Evolutionary conservation across 1,140 invertebrate species (phyloP).

Genomic region (Papilio glaucus): DNA sequence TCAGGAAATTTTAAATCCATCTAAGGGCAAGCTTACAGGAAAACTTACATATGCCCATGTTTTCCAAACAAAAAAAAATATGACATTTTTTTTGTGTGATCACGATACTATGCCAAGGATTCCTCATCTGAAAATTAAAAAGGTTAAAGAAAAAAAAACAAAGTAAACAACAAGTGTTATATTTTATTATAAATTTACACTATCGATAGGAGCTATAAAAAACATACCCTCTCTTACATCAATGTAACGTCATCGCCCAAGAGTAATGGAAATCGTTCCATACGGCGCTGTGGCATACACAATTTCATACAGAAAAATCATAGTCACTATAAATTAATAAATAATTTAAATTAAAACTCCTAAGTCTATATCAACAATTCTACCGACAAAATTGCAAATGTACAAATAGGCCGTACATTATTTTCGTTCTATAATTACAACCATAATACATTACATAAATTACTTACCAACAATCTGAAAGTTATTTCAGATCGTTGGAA

Average conservation of each 20-base stretch:
- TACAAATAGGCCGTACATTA: not conserved
- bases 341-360: constrained; percentile 5
- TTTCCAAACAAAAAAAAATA: too few species aligned
- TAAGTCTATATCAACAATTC: constrained; percentile 24
- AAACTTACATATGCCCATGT: too few species aligned
- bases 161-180: constrained; percentile 56
- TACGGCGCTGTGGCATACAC: constrained; percentile 62
- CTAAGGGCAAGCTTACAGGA: too few species aligned
- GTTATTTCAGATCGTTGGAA: not conserved
- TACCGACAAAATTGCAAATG: constrained; percentile 34
- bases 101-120: too few species aligned
- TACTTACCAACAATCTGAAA: not conserved
- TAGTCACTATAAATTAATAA: constrained; percentile 54
- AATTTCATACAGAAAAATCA: constrained; percentile 57
- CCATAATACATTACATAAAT: not conserved
- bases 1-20: too few species aligned
- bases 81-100: too few species aligned
- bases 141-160: constrained; percentile 40
- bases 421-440: not conserved
- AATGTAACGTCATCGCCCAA: constrained; percentile 16
- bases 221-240: constrained; percentile 22
- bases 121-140: too few species aligned
- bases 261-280: constrained; percentile 42
- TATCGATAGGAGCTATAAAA: constrained; percentile 29
- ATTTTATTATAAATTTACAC: constrained; percentile 53